Percentiles rank a stretch among this genome's conserved stretches.
phyloP scores from a whole-genome alignment of 2,797 vertebrate genomes.

The Anabacerthia variegaticeps region DNA sequence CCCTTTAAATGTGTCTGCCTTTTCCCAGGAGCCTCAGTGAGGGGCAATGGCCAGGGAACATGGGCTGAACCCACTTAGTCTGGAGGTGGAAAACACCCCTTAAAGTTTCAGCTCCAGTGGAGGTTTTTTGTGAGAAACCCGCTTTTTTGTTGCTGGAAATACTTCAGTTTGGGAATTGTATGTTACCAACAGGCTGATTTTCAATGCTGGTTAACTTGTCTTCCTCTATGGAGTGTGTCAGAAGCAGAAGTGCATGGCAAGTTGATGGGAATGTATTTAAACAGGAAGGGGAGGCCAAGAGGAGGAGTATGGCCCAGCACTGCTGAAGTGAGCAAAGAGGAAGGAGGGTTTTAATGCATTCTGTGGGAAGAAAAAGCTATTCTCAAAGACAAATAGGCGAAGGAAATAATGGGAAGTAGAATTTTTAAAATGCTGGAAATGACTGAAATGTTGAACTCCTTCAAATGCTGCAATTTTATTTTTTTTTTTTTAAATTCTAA shows the following conservation, averaged over 20 bases:
- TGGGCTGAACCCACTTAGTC: neutral
- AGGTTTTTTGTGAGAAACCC: neutral
- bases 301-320: neutral
- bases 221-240: neutral
- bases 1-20: constrained; percentile 32
- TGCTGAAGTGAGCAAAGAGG: neutral
- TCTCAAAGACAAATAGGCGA: neutral
- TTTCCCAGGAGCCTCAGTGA: neutral
- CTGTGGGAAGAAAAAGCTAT: neutral
- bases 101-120: neutral
- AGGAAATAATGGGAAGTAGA: neutral
- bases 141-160: neutral
- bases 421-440: neutral
- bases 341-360: neutral
- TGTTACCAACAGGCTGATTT: neutral
- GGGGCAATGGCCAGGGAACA: neutral
- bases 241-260: neutral
- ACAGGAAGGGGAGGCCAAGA: neutral
- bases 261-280: neutral
- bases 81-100: neutral
- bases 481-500: too few species aligned
- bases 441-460: neutral
- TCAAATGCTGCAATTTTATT: neutral
- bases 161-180: neutral
- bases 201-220: neutral